A percentile compares a stretch with the other conserved stretches of the same genome.
Evolutionary conservation across 2,113 vertebrate species (phyloP).

Genomic region (Hippopotamus amphibius): DNA sequence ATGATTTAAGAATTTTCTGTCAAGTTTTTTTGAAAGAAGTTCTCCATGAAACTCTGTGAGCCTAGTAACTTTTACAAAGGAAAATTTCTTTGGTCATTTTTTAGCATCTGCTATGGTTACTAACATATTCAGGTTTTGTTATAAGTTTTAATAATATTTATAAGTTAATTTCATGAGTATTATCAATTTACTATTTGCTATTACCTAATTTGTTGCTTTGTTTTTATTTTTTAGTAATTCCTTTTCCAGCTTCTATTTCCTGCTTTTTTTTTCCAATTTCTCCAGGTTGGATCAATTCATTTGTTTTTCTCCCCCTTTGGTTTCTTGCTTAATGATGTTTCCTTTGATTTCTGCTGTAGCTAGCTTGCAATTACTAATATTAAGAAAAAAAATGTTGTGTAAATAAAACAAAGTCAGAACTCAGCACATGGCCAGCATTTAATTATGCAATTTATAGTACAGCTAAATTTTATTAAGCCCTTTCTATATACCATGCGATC

Average conservation of each 20-base stretch:
- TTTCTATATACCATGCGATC: neutral
- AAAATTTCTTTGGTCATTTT: neutral
- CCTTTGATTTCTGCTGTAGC: neutral
- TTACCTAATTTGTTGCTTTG: neutral
- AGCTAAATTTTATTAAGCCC: neutral
- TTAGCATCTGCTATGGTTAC: neutral
- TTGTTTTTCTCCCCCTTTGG: neutral
- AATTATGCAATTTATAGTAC: neutral
- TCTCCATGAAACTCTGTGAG: neutral
- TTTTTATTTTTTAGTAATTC: neutral
- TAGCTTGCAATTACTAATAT: conserved; percentile 9
- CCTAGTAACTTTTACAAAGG: neutral
- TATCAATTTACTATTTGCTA: neutral
- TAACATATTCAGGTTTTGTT: neutral
- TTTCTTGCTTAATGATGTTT: neutral
- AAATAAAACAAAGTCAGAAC: neutral
- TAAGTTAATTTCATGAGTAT: neutral
- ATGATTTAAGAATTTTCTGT: neutral
- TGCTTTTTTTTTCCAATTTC: neutral
- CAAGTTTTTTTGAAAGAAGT: neutral
- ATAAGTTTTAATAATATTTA: neutral
- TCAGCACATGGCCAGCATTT: neutral
- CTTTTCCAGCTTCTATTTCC: neutral
- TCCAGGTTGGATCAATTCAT: neutral
- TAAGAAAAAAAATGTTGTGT: neutral